These are phyloP conservation scores for Hoplostethus mediterraneus DNA, from an alignment of 2,797 vertebrate species.

Conservation along the genomic window DNA sequence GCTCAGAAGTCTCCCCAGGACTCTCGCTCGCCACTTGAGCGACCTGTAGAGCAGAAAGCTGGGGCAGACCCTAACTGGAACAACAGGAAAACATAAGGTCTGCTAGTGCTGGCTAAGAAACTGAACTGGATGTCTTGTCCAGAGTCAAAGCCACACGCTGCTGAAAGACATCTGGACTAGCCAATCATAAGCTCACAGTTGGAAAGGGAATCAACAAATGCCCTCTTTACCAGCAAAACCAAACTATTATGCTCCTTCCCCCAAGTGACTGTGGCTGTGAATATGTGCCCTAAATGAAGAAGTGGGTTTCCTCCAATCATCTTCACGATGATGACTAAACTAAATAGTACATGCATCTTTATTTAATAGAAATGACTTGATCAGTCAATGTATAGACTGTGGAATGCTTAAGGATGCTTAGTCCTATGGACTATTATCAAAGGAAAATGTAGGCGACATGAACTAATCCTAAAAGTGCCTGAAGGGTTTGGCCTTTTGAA, in stretches of 20 bases:
- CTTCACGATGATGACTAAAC: constrained; percentile 20
- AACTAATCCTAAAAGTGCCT: constrained; percentile 87
- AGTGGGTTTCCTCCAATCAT: constrained; percentile 47
- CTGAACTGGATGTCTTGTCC: constrained; percentile 42
- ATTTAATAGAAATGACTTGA: constrained; percentile 59
- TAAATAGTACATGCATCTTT: constrained; percentile 47
- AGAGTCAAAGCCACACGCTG: constrained; percentile 75
- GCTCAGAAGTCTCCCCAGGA: constrained; percentile 95
- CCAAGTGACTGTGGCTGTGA: constrained; percentile 52
- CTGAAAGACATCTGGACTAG: constrained; percentile 68
- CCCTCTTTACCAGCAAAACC: constrained; percentile 74
- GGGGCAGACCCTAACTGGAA: constrained; percentile 94
- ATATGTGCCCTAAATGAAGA: constrained; percentile 47
- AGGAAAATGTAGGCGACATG: constrained; percentile 64
- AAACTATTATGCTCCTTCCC: constrained; percentile 39
- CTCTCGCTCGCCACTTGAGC: constrained; percentile 91
- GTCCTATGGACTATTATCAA: constrained; percentile 86
- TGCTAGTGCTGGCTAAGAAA: constrained; percentile 48
- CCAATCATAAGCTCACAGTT: constrained; percentile 70
- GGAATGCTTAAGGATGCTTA: constrained; percentile 71
- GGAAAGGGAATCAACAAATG: constrained; percentile 65
- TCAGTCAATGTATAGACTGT: constrained; percentile 62
- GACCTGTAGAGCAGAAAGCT: constrained; percentile 88
- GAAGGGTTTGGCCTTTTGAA: constrained; percentile 79
- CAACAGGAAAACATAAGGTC: constrained; percentile 89